These are phyloP conservation scores for Hirtodrosophila alboralis DNA, from an alignment of 2,888 invertebrate genomes.

Conservation along the genomic window DNA sequence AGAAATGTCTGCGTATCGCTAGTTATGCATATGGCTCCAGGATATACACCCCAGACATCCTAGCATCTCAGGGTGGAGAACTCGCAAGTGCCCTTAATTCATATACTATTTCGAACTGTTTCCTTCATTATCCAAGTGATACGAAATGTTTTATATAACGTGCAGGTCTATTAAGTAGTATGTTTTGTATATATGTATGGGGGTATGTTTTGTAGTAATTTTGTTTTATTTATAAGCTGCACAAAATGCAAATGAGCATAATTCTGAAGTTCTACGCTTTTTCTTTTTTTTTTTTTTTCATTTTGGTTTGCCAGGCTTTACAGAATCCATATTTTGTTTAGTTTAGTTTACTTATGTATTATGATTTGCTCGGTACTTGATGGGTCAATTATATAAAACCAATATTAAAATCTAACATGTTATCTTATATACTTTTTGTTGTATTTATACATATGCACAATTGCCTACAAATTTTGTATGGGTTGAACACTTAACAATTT, in stretches of 20 bases:
- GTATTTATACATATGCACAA: constrained; percentile 49
- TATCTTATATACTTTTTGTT: constrained; percentile 18
- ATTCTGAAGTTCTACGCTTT: constrained; percentile 32
- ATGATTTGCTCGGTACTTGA: constrained; percentile 46
- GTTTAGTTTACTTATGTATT: constrained; percentile 35
- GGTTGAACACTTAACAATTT: constrained; percentile 50
- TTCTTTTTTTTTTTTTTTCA: no score
- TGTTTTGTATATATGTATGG: constrained; percentile 31
- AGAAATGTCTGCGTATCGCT: constrained; percentile 58
- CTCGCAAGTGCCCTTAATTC: constrained; percentile 8
- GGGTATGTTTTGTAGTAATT: constrained; percentile 28
- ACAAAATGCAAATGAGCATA: constrained; percentile 42
- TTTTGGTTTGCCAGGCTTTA: constrained; percentile 28
- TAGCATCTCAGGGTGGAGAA: constrained; percentile 31
- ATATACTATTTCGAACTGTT: constrained; percentile 9
- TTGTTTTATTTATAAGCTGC: constrained; percentile 38
- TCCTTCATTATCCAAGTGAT: constrained; percentile 12
- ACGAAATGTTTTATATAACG: constrained; percentile 26
- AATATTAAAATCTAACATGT: constrained; percentile 45
- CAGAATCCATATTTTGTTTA: constrained; percentile 1
- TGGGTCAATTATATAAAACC: constrained; percentile 53
- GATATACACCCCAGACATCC: constrained; percentile 17
- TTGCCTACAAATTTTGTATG: constrained; percentile 31
- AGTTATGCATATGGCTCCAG: constrained; percentile 31
- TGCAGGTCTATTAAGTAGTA: constrained; percentile 52